Conservation (phyloP, 2,797 vertebrate genomes). For the Rhinoraja longicauda region DNA sequence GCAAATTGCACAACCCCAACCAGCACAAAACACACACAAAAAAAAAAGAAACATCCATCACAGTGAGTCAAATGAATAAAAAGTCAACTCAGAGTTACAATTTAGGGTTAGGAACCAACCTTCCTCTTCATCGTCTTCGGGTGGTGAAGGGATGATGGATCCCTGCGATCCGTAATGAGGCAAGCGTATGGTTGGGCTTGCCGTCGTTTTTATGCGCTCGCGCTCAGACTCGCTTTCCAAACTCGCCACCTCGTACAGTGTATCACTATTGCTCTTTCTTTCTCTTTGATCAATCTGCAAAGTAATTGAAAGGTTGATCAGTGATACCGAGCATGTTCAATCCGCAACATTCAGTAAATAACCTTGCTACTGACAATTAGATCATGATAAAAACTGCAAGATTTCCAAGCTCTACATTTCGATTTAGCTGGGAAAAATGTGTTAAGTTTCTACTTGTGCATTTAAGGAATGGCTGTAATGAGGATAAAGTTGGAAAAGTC, state of each 20-base stretch:
- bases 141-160: slow-evolving; percentile 81
- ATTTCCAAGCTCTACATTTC: neutral
- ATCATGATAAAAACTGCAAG: neutral
- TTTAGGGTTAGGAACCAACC: slow-evolving; percentile 57
- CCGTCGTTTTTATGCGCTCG: slow-evolving; percentile 89
- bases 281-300: slow-evolving; percentile 84
- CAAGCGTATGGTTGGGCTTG: slow-evolving; percentile 77
- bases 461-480: neutral
- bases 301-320: neutral
- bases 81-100: neutral
- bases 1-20: too few relatives aligned
- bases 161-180: slow-evolving; percentile 68
- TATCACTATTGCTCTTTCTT: slow-evolving; percentile 83
- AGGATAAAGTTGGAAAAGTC: too few relatives aligned
- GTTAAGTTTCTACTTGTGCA: neutral
- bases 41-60: too few relatives aligned
- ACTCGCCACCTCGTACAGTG: slow-evolving; percentile 88
- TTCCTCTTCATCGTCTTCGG: slow-evolving; percentile 96
- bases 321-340: neutral
- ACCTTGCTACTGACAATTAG: neutral
- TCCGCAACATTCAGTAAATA: neutral
- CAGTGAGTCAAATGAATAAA: neutral
- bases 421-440: neutral
- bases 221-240: slow-evolving; percentile 89
- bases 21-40: too few relatives aligned